Percentiles rank a stretch among this genome's conserved stretches.
These are phyloP conservation scores for Xenentodon cancila DNA, from an alignment of 2,797 vertebrate genomes.

Conservation along the genomic window DNA sequence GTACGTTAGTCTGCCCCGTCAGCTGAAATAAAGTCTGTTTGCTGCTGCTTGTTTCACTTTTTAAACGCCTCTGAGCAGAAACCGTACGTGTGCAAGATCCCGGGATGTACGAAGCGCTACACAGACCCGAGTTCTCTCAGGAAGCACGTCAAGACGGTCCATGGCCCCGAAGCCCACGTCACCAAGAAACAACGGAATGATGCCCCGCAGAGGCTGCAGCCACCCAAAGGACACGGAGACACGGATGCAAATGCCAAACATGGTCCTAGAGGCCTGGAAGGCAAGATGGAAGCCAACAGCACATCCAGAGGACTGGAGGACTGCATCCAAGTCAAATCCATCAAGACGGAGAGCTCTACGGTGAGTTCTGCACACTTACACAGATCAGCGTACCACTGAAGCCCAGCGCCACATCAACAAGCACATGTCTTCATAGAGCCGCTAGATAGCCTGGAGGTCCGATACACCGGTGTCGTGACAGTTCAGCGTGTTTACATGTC, in stretches of 20 bases:
- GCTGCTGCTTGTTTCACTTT: background rate
- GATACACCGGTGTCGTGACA: too few relatives aligned
- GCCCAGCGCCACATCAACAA: too few relatives aligned
- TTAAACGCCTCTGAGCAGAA: constrained; percentile 82
- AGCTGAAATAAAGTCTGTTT: background rate
- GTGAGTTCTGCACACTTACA: constrained; percentile 77
- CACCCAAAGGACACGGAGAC: constrained; percentile 89
- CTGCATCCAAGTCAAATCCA: constrained; percentile 89
- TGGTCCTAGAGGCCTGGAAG: constrained; percentile 76
- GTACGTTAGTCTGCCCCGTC: background rate
- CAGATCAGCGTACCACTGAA: too few relatives aligned
- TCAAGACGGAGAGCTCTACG: constrained; percentile 95
- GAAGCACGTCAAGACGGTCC: constrained; percentile 98
- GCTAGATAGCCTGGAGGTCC: too few relatives aligned
- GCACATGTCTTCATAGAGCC: too few relatives aligned
- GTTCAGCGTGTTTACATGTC: too few relatives aligned
- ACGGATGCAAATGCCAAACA: constrained; percentile 86
- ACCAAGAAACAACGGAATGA: constrained; percentile 97
- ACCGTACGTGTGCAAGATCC: constrained; percentile 98
- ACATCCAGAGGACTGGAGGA: constrained; percentile 86
- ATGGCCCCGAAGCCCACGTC: constrained; percentile 96
- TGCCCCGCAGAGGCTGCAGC: constrained; percentile 82
- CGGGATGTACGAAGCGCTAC: constrained; percentile 97
- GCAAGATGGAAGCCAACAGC: constrained; percentile 85
- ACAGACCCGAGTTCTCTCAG: constrained; percentile 98